These are phyloP conservation scores for Hypothenemus hampei DNA, from an alignment of 1,140 invertebrate species.

Conservation along the genomic window DNA sequence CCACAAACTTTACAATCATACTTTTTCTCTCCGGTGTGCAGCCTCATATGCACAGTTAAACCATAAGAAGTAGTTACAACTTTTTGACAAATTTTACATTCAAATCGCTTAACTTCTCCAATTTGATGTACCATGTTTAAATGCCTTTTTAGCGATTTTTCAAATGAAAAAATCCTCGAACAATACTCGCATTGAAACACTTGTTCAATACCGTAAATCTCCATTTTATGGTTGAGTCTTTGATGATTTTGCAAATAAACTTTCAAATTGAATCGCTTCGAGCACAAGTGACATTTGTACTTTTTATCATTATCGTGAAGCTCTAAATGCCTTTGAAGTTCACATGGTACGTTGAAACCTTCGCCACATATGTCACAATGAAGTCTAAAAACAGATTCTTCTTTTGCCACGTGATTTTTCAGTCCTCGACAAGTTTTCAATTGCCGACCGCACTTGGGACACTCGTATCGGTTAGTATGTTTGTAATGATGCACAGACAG, in stretches of 20 bases:
- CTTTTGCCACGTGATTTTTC: slow-evolving; percentile 46
- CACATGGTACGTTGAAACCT: slow-evolving; percentile 45
- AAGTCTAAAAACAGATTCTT: slow-evolving; percentile 47
- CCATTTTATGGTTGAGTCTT: slow-evolving; percentile 35
- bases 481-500: slow-evolving; percentile 22
- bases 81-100: slow-evolving; percentile 45
- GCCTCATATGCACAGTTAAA: slow-evolving; percentile 47
- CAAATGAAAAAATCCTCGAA: slow-evolving; percentile 35
- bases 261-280: slow-evolving; percentile 45
- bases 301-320: slow-evolving; percentile 30
- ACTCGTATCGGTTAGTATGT: slow-evolving; percentile 18
- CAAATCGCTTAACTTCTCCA: slow-evolving; percentile 26
- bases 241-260: slow-evolving; percentile 43
- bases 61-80: slow-evolving; percentile 46
- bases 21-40: slow-evolving; percentile 51
- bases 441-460: slow-evolving; percentile 19
- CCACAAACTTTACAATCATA: slow-evolving; percentile 54
- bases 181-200: slow-evolving; percentile 32
- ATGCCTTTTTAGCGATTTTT: slow-evolving; percentile 32
- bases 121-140: slow-evolving; percentile 34
- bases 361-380: slow-evolving; percentile 49
- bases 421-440: slow-evolving; percentile 14
- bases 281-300: slow-evolving; percentile 47
- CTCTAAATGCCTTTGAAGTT: slow-evolving; percentile 46
- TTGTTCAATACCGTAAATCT: slow-evolving; percentile 30